Evolutionary conservation across 2,888 invertebrate genomes (phyloP).

Genomic region (Dendrolimus pini): DNA sequence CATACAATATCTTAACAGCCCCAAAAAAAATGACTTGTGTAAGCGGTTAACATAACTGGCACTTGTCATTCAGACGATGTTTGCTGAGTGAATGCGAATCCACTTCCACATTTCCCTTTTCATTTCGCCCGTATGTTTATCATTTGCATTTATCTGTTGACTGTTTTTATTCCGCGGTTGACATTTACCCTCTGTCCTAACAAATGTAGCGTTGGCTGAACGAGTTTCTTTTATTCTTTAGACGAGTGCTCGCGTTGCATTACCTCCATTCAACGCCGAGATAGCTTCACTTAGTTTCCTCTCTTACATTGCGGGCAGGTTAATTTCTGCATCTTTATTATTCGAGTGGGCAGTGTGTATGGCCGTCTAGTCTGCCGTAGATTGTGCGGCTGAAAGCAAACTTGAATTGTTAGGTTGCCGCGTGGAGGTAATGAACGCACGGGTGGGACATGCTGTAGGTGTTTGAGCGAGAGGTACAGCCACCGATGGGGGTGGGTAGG

Average conservation of each 20-base stretch:
- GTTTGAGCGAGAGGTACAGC: slow-evolving; percentile 57
- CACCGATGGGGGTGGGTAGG: slow-evolving; percentile 27
- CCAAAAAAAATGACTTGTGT: not conserved
- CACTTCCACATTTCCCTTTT: slow-evolving; percentile 56
- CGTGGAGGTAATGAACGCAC: slow-evolving; percentile 74
- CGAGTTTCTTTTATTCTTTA: slow-evolving; percentile 71
- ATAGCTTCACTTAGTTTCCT: slow-evolving; percentile 76
- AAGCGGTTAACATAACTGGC: slow-evolving; percentile 12
- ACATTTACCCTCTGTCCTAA: slow-evolving; percentile 73
- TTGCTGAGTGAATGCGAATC: slow-evolving; percentile 42
- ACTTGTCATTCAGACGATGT: slow-evolving; percentile 16
- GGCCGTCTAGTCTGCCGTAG: slow-evolving; percentile 64
- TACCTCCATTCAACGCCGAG: slow-evolving; percentile 68
- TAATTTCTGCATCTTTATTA: slow-evolving; percentile 76
- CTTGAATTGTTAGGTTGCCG: slow-evolving; percentile 73
- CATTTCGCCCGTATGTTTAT: slow-evolving; percentile 67
- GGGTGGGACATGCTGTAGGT: slow-evolving; percentile 70
- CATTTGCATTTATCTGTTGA: slow-evolving; percentile 76
- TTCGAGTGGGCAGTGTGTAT: slow-evolving; percentile 69
- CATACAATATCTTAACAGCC: too few relatives aligned
- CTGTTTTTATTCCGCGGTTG: slow-evolving; percentile 74
- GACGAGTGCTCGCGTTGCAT: slow-evolving; percentile 66
- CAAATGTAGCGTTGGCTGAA: slow-evolving; percentile 52
- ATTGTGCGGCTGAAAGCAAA: slow-evolving; percentile 75
- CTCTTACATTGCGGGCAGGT: slow-evolving; percentile 67